Conservation (phyloP, 2,113 vertebrate species). For the Charina bottae region DNA sequence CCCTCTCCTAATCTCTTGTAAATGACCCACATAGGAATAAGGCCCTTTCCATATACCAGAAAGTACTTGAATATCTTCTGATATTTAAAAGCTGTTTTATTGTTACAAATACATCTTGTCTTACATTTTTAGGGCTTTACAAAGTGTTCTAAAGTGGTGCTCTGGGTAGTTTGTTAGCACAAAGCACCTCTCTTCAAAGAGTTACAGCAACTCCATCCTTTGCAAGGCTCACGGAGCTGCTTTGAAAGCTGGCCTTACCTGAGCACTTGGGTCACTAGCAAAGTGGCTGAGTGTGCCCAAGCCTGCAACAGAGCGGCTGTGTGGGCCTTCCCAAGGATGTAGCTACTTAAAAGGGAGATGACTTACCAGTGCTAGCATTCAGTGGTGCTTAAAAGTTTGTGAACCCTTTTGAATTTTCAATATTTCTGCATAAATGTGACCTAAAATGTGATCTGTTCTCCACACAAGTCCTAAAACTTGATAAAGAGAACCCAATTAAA, state of each 20-base stretch:
- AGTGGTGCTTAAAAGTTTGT: not conserved
- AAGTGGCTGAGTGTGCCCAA: not conserved
- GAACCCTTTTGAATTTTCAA: not conserved
- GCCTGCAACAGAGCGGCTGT: not conserved
- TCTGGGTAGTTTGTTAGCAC: not conserved
- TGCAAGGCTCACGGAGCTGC: not conserved
- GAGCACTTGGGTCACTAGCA: not conserved
- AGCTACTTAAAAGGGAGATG: not conserved
- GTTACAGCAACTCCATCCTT: not conserved
- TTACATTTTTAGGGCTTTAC: not conserved
- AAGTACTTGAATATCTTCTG: not conserved
- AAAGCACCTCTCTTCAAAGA: not conserved
- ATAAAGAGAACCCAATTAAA: not conserved
- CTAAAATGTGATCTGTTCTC: not conserved
- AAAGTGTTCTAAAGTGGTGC: not conserved
- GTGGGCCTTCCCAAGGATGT: not conserved
- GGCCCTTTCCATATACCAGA: not conserved
- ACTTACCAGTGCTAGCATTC: not conserved
- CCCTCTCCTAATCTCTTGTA: too few species aligned
- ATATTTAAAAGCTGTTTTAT: not conserved
- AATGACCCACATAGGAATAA: too few species aligned
- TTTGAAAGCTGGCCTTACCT: not conserved
- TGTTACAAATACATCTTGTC: not conserved
- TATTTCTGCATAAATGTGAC: not conserved
- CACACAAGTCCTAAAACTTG: not conserved